Evolutionary conservation across 2,113 vertebrate genomes (phyloP).

Genomic region (Osmerus eperlanus): DNA sequence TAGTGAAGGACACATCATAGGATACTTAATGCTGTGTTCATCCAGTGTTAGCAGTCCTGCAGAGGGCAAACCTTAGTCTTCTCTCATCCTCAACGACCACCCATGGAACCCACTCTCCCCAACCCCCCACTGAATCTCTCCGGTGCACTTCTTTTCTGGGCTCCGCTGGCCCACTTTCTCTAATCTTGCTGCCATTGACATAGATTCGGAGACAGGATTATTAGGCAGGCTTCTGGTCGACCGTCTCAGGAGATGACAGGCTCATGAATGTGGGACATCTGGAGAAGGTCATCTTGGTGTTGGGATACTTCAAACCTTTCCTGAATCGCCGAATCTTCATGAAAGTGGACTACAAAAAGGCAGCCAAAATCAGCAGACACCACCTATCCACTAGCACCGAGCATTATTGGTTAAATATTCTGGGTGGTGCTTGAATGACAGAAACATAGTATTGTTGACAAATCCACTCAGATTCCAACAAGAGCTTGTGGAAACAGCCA

Average conservation of each 20-base stretch:
- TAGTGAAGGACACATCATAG: too few relatives aligned
- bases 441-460: not conserved
- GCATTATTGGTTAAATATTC: too few relatives aligned
- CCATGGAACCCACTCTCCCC: not conserved
- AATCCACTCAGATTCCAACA: not conserved
- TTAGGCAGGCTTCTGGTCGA: constrained; percentile 3
- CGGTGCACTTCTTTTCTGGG: constrained; percentile 2
- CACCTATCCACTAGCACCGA: too few relatives aligned
- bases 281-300: not conserved
- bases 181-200: constrained; percentile 14
- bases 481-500: too few relatives aligned
- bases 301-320: not conserved
- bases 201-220: constrained; percentile 10
- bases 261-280: not conserved
- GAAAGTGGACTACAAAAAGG: too few relatives aligned
- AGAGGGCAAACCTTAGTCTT: not conserved
- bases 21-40: too few relatives aligned
- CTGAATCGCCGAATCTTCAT: too few relatives aligned
- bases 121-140: not conserved
- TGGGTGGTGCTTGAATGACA: not conserved
- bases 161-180: constrained; percentile 8
- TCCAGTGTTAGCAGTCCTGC: constrained; percentile 18
- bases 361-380: too few relatives aligned
- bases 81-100: not conserved
- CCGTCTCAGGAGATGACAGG: not conserved